Evolutionary conservation across 2,797 vertebrate species (phyloP).

Genomic region (Parauchenoglanis punctatus): DNA sequence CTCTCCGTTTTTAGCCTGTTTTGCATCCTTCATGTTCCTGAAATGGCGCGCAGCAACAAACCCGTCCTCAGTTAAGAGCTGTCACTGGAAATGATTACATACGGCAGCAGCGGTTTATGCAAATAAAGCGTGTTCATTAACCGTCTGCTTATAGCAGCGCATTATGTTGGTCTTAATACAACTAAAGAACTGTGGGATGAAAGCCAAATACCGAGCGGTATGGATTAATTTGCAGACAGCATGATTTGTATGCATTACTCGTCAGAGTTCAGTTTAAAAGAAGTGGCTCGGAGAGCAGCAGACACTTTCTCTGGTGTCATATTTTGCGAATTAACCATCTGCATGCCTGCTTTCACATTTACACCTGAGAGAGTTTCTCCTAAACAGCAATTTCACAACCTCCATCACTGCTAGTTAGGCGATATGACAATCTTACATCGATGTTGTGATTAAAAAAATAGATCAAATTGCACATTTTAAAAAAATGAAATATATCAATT

Average conservation of each 20-base stretch:
- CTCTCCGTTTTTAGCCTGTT: slow-evolving; percentile 4
- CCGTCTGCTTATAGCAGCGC: not conserved
- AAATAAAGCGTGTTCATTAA: not conserved
- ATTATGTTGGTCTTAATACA: not conserved
- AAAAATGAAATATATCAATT: too few relatives aligned
- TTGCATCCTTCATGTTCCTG: slow-evolving; percentile 50
- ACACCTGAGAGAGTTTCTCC: not conserved
- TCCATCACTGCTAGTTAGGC: not conserved
- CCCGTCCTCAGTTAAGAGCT: not conserved
- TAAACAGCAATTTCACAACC: not conserved
- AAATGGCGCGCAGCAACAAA: slow-evolving; percentile 43
- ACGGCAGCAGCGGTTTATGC: not conserved
- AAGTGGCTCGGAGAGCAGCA: not conserved
- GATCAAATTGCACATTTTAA: not conserved
- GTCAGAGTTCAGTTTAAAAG: not conserved
- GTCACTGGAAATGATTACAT: not conserved
- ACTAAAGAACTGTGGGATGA: not conserved
- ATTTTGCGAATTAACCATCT: not conserved
- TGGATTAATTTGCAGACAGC: not conserved
- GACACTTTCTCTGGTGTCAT: not conserved
- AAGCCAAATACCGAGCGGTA: not conserved
- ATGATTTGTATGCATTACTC: slow-evolving; percentile 12
- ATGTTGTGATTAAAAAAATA: not conserved
- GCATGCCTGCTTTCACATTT: not conserved
- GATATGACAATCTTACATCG: not conserved